Base-by-base conservation (phyloP, 2,797 vertebrate genomes). In the Gadopsis bispinosus region DNA sequence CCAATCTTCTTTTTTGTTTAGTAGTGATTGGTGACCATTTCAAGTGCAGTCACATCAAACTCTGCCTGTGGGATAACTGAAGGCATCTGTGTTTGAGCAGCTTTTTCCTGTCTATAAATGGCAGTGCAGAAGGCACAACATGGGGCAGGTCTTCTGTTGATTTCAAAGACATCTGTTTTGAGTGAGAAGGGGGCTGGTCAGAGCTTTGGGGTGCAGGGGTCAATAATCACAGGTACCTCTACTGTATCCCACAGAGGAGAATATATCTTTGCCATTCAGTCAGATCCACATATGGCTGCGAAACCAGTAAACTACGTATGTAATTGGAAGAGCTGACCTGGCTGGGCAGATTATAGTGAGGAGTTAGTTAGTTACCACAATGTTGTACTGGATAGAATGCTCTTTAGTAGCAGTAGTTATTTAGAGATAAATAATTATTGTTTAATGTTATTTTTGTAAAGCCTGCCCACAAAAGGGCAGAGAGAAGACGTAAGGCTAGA, bases 161-260 rank as follows among this genome's bases (percentile, higher is more conserved):
- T 72, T 51, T 80, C 51, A 75, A 55, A 67, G 33, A 74, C 33
- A 60, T 79, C 55, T 76, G 64, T 45, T 54, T 63, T 56, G 53
- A 50, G 64, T 59, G 70, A 56, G 51, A 64, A 20, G 26, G 54
- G 48, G 48, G 60, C 37, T 39, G 37, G 37, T 39, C 37, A 11
- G 9, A 39, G 37, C 9, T 11, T 39, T 58, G 41, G 53, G 45
- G 66, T 61, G 47, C 50, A 48, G 26, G 54, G 45, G 43, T 60
- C 26, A 26, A 26, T 26, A 26, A 26, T 26, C 26, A 26, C 26
- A 26, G 26, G 26, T 26, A 26, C 26, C 26, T 26, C 26, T 26
- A 61, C 62, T 84, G 71, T 84, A 39, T 80, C 69, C 39, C 63
- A 70, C 58, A 77, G 59, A 63, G 64, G 51, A 70, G 45, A 79